These are phyloP conservation scores for Tarsius wallacei DNA, from an alignment of 2,797 vertebrate species.

Conservation along the genomic window DNA sequence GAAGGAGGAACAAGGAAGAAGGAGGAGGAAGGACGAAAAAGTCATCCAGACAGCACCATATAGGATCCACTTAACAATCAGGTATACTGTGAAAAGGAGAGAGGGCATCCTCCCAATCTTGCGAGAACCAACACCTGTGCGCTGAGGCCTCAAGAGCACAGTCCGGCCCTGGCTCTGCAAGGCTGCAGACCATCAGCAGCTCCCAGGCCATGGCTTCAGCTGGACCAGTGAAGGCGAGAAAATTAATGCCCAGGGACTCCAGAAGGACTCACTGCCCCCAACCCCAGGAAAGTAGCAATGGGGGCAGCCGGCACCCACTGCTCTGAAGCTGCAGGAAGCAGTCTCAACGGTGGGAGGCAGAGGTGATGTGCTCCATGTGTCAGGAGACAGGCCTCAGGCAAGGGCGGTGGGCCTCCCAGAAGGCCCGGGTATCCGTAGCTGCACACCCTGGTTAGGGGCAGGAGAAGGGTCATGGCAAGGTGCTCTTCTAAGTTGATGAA, in stretches of 20 bases:
- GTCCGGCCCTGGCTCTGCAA: neutral
- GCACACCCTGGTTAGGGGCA: neutral
- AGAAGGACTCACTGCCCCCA: neutral
- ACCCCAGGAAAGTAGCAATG: neutral
- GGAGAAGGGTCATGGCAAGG: neutral
- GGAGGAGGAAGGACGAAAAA: neutral
- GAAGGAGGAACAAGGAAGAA: too few relatives aligned
- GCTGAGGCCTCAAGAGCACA: neutral
- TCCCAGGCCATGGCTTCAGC: neutral
- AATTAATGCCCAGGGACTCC: neutral
- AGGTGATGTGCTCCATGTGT: fast-evolving
- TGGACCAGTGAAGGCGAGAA: neutral
- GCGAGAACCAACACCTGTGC: neutral
- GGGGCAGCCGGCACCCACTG: neutral
- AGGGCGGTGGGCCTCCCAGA: neutral
- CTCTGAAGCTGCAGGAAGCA: neutral
- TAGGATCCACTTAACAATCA: neutral
- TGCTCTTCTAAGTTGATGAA: neutral
- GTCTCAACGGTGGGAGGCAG: neutral
- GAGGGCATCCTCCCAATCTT: neutral
- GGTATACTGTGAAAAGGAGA: neutral
- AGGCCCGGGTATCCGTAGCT: neutral
- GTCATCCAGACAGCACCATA: neutral
- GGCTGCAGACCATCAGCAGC: neutral
- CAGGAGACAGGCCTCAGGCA: neutral